phyloP scores from a whole-genome alignment of 2,888 invertebrate genomes.

The Tachina lurida region DNA sequence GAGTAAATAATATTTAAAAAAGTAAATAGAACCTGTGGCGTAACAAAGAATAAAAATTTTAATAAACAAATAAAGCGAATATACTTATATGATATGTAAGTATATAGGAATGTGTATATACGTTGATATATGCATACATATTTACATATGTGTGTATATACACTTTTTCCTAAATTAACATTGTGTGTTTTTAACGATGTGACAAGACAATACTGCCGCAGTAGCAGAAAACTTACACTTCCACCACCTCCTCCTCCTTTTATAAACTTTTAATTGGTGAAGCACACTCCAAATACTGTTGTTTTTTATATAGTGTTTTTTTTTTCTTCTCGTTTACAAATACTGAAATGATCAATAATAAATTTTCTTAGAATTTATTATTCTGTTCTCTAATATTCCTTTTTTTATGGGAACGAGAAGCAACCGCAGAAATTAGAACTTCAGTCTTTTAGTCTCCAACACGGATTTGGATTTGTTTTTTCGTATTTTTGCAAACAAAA shows the following conservation, averaged over 20 bases:
- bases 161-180: conserved; percentile 52
- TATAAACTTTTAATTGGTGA: conserved; percentile 35
- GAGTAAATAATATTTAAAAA: conserved; percentile 19
- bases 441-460: conserved; percentile 57
- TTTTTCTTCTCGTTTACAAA: conserved; percentile 43
- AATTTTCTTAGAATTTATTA: conserved; percentile 31
- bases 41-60: conserved; percentile 61
- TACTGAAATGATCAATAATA: conserved; percentile 53
- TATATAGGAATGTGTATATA: not conserved
- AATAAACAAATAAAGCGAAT: conserved; percentile 61
- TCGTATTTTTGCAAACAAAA: conserved; percentile 49
- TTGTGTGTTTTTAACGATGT: conserved; percentile 65
- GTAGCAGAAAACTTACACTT: conserved; percentile 62
- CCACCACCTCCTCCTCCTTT: conserved; percentile 58
- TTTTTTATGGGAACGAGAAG: conserved; percentile 15
- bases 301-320: conserved; percentile 16
- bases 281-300: conserved; percentile 51
- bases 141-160: conserved; percentile 20
- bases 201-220: conserved; percentile 53
- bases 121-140: not conserved
- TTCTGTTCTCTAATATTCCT: conserved; percentile 5
- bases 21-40: conserved; percentile 65
- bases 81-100: not conserved
- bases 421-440: conserved; percentile 48
- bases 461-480: conserved; percentile 15